Percentiles rank a stretch among this genome's conserved stretches.
phyloP scores from a whole-genome alignment of 2,113 vertebrate genomes.

The Rhinolophus ferrumequinum region DNA sequence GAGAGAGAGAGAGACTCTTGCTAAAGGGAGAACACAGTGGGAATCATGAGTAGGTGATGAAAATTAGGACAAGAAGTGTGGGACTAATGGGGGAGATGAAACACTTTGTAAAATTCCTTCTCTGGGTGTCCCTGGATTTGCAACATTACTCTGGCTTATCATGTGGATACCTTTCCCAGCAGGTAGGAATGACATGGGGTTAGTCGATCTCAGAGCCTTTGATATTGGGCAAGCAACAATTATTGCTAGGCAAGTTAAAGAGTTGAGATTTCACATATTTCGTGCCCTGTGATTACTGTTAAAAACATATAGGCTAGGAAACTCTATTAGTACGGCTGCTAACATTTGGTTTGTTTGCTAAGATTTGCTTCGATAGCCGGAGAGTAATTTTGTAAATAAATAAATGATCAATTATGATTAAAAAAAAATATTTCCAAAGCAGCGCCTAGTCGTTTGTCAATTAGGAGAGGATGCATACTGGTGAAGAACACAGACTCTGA shows the following conservation, averaged over 20 bases:
- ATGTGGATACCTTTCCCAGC: neutral
- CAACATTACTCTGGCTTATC: neutral
- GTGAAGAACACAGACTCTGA: neutral
- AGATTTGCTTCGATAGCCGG: neutral
- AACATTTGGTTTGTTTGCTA: neutral
- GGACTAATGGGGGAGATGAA: neutral
- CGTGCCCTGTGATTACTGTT: neutral
- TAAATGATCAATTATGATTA: neutral
- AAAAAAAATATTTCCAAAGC: conserved; percentile 2
- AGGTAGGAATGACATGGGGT: neutral
- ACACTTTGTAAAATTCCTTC: neutral
- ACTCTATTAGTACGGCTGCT: neutral
- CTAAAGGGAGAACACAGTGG: neutral
- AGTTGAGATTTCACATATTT: neutral
- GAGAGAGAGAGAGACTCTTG: neutral
- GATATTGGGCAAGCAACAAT: neutral
- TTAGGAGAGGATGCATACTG: neutral
- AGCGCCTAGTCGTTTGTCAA: neutral
- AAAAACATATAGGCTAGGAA: neutral
- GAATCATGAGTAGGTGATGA: neutral
- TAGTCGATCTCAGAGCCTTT: neutral
- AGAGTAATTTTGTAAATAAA: neutral
- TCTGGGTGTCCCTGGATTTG: neutral
- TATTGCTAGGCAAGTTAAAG: neutral
- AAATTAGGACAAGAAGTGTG: neutral